phyloP scores from a whole-genome alignment of 2,113 vertebrate genomes.

The Dipodomys spectabilis region DNA sequence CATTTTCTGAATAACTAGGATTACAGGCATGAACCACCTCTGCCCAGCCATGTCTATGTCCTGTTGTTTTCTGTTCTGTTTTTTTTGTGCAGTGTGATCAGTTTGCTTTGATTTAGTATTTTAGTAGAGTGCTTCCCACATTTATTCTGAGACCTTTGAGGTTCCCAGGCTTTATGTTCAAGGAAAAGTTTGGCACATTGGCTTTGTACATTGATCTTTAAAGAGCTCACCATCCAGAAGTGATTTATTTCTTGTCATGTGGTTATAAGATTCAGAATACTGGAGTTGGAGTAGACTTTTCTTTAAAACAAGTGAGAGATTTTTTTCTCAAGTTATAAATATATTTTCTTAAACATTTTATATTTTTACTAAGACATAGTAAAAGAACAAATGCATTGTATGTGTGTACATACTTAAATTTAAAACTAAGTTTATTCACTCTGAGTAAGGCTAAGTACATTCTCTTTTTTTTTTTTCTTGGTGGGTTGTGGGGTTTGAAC shows the following conservation, averaged over 20 bases:
- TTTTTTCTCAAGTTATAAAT: conserved; percentile 35
- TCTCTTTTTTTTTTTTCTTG: too few species aligned
- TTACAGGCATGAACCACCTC: too few species aligned
- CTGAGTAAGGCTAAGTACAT: neutral
- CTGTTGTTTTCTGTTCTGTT: too few species aligned
- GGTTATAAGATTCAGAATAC: neutral
- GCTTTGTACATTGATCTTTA: neutral
- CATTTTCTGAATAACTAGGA: too few species aligned
- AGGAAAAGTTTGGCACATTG: neutral
- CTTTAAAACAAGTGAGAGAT: neutral
- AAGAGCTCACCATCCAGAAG: neutral
- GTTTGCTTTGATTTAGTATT: too few species aligned
- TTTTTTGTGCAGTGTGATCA: too few species aligned
- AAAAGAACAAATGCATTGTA: neutral
- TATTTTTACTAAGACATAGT: neutral
- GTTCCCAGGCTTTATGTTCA: neutral
- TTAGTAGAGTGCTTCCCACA: neutral
- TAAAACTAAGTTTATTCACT: neutral
- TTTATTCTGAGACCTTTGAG: neutral
- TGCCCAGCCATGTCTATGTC: too few species aligned
- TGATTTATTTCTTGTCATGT: neutral
- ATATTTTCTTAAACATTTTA: conserved; percentile 22
- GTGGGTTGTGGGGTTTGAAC: too few species aligned
- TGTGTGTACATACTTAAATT: neutral
- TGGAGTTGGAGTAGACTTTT: neutral